Percentiles rank a stretch among this genome's conserved stretches.
Conservation (phyloP, 2,113 vertebrate species). For the Centropus unirufus region DNA sequence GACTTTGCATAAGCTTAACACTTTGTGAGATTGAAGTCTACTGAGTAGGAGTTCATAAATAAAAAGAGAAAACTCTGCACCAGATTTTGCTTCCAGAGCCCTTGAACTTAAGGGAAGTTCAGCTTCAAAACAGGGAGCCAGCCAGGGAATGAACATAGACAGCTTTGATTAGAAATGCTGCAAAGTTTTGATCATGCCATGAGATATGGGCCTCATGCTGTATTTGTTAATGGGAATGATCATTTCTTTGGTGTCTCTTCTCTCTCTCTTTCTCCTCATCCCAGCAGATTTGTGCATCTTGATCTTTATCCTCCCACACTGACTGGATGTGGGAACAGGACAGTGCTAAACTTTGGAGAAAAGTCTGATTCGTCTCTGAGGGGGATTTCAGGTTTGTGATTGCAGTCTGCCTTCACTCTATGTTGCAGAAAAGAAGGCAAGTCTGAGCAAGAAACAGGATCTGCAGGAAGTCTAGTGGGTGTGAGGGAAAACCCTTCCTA, state of each 20-base stretch:
- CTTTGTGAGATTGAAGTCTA: conserved; percentile 28
- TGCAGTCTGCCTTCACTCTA: background rate
- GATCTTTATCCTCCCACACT: background rate
- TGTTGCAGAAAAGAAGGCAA: background rate
- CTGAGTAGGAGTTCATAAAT: conserved; percentile 35
- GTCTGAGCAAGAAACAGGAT: background rate
- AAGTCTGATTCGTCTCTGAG: background rate
- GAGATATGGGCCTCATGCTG: background rate
- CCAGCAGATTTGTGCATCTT: background rate
- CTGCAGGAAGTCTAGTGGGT: background rate
- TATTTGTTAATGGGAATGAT: background rate
- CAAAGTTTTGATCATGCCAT: background rate
- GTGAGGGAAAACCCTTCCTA: background rate
- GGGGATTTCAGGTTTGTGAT: background rate
- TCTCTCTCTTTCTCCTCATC: background rate
- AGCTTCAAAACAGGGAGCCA: conserved; percentile 15
- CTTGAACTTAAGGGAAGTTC: conserved; percentile 29
- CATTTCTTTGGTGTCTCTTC: background rate
- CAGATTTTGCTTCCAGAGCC: background rate
- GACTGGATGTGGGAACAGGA: background rate
- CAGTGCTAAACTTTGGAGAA: background rate
- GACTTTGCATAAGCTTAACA: conserved; percentile 29
- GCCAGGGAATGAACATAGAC: background rate
- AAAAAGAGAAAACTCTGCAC: conserved; percentile 28
- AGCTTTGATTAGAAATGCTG: conserved; percentile 45